Percentiles rank a stretch among this genome's conserved stretches.
Evolutionary conservation across 2,113 vertebrate species (phyloP).

Genomic region (Morone saxatilis): DNA sequence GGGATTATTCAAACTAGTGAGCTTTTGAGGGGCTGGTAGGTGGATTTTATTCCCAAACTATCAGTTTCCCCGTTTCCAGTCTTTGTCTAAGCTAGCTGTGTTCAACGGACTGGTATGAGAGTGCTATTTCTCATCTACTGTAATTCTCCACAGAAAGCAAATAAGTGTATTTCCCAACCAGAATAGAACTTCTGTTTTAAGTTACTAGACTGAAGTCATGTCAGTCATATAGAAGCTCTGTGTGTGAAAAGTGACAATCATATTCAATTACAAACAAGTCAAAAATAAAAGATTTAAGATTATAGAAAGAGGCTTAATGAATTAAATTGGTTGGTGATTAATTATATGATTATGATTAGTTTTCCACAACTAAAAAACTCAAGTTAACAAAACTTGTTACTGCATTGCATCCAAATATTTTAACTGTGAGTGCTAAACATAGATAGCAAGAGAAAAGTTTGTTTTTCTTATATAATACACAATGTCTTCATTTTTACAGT

Average conservation of each 20-base stretch:
- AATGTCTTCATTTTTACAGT: conserved; percentile 1
- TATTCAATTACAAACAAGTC: neutral
- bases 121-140: neutral
- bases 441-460: neutral
- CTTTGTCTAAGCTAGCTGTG: neutral
- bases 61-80: neutral
- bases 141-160: neutral
- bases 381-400: neutral
- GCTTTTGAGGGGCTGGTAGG: too few species aligned
- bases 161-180: neutral
- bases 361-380: neutral
- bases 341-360: too few species aligned
- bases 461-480: neutral
- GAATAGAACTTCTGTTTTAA: neutral
- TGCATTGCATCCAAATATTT: neutral
- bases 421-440: neutral
- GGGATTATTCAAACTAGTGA: neutral
- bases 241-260: neutral
- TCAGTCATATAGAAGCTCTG: neutral
- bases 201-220: neutral
- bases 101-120: neutral
- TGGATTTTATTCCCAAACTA: neutral
- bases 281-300: neutral
- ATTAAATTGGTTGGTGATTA: neutral
- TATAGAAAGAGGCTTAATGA: neutral